Evolutionary conservation across 2,888 invertebrate species (phyloP), one percentile per base, ranked within the genome.

Genomic region (Darwinula stevensoni): DNA sequence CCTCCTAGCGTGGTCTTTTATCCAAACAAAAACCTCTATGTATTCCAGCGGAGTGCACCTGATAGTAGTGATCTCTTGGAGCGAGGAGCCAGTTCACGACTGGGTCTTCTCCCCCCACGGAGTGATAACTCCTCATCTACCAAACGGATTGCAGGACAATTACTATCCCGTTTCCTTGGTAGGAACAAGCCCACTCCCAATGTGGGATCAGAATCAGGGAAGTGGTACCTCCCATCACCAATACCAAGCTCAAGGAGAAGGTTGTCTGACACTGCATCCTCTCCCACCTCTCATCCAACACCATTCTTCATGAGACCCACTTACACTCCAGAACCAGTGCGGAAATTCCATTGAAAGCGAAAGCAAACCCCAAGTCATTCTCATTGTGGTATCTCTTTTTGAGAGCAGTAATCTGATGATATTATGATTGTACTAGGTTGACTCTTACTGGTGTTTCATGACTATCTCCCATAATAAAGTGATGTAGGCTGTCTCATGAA

Each of bases 1-100:
- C n/a, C n/a, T n/a, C n/a, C 22, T 6, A 22, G n/a, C 22, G 22
- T 22, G 22, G n/a, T n/a, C n/a, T 22, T 22, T n/a, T 22, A 22
- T 22, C 22, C 22, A n/a, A n/a, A n/a, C n/a, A 22, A n/a, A 22
- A 22, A 22, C n/a, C n/a, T 22, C 9, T 22, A 22, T n/a, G 22
- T 22, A 6, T 6, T 22, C 22, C 22, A 22, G 22, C 6, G 22
- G n/a, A 22, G n/a, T n/a, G n/a, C n/a, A n/a, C n/a, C n/a, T n/a
- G n/a, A n/a, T n/a, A n/a, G 22, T n/a, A 22, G 22, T 6, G 22
- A 22, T 6, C 6, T 6, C 22, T 22, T 22, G 22, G 22, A 6
- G 22, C 22, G n/a, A n/a, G 22, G 22, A 9, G 22, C 22, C 22
- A 22, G 22, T n/a, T n/a, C n/a, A n/a, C n/a, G n/a, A n/a, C n/a